Evolutionary conservation across 2,797 vertebrate genomes (phyloP).

Genomic region (Ptychadena robeensis): DNA sequence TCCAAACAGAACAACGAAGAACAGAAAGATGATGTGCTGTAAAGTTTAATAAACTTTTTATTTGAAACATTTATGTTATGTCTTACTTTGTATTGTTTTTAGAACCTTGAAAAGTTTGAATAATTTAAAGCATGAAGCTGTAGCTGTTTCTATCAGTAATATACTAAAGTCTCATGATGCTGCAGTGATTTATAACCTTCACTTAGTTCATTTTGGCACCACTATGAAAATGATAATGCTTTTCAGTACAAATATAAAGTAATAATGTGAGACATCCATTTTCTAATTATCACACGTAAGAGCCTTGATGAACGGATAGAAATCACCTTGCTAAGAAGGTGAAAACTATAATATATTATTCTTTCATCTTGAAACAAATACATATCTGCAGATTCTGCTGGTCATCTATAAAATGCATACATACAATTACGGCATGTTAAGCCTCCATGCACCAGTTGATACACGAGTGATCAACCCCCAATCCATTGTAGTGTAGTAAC

Average conservation of each 20-base stretch:
- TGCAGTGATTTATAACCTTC: constrained; percentile 36
- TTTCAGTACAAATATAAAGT: constrained; percentile 21
- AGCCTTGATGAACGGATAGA: constrained; percentile 1
- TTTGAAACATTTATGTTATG: background rate
- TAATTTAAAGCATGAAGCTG: background rate
- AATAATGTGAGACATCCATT: constrained; percentile 35
- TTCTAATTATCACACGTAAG: constrained; percentile 33
- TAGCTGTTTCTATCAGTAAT: constrained; percentile 11
- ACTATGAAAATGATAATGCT: constrained; percentile 23
- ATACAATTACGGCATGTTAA: no score
- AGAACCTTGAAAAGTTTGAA: constrained; percentile 6
- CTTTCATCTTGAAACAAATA: constrained; percentile 1
- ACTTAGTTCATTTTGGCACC: constrained; percentile 19
- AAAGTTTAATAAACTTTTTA: background rate
- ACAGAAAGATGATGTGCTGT: background rate
- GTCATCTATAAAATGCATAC: background rate
- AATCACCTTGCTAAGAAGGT: constrained; percentile 33
- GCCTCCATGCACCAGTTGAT: no score
- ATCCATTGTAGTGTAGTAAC: no score
- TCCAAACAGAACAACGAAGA: background rate
- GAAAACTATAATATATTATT: constrained; percentile 3
- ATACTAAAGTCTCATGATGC: background rate
- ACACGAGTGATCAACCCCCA: no score
- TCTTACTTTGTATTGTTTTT: background rate
- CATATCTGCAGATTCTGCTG: background rate